These are phyloP conservation scores for Nymphicus hollandicus DNA, from an alignment of 2,113 vertebrate genomes.

Conservation along the genomic window DNA sequence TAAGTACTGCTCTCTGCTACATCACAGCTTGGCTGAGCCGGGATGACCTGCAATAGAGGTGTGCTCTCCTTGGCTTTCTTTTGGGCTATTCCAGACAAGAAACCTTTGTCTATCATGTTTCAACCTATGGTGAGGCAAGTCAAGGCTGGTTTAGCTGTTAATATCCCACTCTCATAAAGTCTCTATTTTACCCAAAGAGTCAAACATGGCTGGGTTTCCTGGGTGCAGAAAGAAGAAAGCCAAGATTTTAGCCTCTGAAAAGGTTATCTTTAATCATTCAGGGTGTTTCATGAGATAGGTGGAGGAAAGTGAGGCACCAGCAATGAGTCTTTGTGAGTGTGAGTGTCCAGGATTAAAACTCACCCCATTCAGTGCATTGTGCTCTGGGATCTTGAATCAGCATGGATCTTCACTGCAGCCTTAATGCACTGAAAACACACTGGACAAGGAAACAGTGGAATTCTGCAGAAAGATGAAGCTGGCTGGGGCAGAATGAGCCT, in stretches of 20 bases:
- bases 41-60: rapidly evolving
- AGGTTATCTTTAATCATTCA: neutral
- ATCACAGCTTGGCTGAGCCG: neutral
- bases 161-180: neutral
- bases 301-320: neutral
- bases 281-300: neutral
- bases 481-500: neutral
- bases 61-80: neutral
- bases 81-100: neutral
- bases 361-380: neutral
- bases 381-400: neutral
- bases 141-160: neutral
- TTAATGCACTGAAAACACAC: neutral
- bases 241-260: neutral
- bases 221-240: neutral
- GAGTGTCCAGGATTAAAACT: neutral
- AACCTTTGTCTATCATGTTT: neutral
- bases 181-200: neutral
- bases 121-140: neutral
- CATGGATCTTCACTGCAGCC: neutral
- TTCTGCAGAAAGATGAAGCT: neutral
- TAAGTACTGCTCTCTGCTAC: conserved; percentile 48
- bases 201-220: neutral
- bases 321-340: neutral
- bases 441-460: neutral